phyloP scores from a whole-genome alignment of 1,140 invertebrate genomes.

The Fragariocoptes setiger region DNA sequence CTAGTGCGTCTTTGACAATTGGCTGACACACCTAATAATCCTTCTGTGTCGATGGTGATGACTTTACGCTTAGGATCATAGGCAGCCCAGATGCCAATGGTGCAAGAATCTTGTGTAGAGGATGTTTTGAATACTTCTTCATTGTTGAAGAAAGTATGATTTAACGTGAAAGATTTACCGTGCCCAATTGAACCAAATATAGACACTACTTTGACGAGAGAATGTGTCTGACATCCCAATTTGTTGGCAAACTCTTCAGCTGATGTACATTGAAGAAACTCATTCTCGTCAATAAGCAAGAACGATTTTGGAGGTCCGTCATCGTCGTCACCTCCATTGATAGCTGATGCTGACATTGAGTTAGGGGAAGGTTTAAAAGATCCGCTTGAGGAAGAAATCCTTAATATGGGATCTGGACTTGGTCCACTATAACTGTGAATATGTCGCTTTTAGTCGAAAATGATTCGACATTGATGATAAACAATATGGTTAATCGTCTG shows the following conservation, averaged over 20 bases:
- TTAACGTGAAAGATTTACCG: constrained; percentile 48
- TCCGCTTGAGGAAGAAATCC: too few relatives aligned
- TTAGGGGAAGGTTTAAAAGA: too few relatives aligned
- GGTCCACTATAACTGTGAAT: too few relatives aligned
- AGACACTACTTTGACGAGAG: constrained; percentile 40
- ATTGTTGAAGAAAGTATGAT: constrained; percentile 42
- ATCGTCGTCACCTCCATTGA: too few relatives aligned
- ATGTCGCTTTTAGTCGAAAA: too few relatives aligned
- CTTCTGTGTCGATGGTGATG: constrained; percentile 48
- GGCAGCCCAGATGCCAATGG: constrained; percentile 44
- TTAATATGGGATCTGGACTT: too few relatives aligned
- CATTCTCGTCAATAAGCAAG: constrained; percentile 17
- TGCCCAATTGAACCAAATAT: constrained; percentile 62
- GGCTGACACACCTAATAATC: constrained; percentile 28
- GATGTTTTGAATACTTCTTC: constrained; percentile 39
- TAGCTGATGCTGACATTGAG: too few relatives aligned
- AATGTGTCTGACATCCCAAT: constrained; percentile 11
- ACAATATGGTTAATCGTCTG: too few relatives aligned
- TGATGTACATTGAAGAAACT: constrained; percentile 15
- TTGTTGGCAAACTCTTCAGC: constrained; percentile 17
- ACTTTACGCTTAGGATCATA: constrained; percentile 29
- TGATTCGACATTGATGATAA: too few relatives aligned
- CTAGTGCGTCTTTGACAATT: constrained; percentile 35
- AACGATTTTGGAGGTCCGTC: constrained; percentile 12
- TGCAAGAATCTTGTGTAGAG: constrained; percentile 34